These are phyloP conservation scores for Cavia porcellus DNA, from an alignment of 2,113 vertebrate genomes.

Conservation along the genomic window DNA sequence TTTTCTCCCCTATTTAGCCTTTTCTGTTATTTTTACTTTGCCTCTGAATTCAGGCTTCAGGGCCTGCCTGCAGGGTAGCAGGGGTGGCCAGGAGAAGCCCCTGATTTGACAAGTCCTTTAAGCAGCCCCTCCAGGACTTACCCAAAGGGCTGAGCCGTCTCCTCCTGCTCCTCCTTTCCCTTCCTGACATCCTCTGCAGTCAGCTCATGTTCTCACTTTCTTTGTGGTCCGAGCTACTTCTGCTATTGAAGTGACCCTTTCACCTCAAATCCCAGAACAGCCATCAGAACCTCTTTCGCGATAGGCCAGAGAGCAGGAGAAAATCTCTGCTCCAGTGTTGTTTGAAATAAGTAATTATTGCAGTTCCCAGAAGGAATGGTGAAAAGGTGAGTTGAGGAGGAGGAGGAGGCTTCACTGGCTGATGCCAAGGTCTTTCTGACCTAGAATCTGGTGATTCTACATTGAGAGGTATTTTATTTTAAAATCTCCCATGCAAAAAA, in stretches of 20 bases:
- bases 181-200: not conserved
- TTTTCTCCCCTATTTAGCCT: not conserved
- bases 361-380: not conserved
- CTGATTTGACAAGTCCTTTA: constrained; percentile 64
- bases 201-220: not conserved
- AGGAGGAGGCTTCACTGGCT: not conserved
- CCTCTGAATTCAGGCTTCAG: constrained; percentile 41
- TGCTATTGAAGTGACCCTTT: constrained; percentile 57
- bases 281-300: constrained; percentile 7
- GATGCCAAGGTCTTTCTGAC: not conserved
- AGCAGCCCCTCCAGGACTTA: constrained; percentile 17
- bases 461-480: constrained; percentile 11
- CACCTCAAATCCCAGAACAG: constrained; percentile 38
- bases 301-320: constrained; percentile 46
- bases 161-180: not conserved
- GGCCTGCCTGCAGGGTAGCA: constrained; percentile 41
- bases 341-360: constrained; percentile 66
- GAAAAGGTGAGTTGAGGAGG: not conserved
- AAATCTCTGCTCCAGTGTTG: constrained; percentile 21
- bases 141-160: not conserved
- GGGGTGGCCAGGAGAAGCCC: not conserved
- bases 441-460: not conserved
- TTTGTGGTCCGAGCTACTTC: constrained; percentile 59
- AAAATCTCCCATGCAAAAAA: not conserved
- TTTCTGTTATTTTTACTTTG: constrained; percentile 56